These are phyloP conservation scores for Zosterops japonicus DNA, from an alignment of 2,113 vertebrate species.

Conservation along the genomic window DNA sequence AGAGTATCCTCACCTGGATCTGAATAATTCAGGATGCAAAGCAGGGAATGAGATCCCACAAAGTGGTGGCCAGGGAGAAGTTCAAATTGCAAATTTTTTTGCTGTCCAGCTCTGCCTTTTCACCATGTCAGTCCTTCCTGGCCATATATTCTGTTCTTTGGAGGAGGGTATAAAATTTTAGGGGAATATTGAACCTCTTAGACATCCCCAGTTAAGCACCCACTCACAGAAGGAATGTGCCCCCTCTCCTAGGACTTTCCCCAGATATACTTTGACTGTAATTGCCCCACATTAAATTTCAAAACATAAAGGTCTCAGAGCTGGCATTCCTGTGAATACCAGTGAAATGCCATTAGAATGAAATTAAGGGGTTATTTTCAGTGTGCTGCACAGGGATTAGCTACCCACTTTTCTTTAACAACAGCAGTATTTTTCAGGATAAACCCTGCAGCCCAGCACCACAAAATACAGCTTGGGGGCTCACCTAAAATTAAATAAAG, in stretches of 20 bases:
- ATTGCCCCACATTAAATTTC: neutral
- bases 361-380: conserved; percentile 33
- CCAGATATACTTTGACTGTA: neutral
- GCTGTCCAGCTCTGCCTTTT: neutral
- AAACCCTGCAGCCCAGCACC: neutral
- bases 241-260: neutral
- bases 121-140: neutral
- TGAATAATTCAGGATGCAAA: neutral
- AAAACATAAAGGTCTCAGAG: neutral
- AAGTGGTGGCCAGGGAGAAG: neutral
- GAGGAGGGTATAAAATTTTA: neutral
- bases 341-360: neutral
- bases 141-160: neutral
- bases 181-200: neutral
- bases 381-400: neutral
- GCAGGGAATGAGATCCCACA: neutral
- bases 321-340: neutral
- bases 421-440: conserved; percentile 20
- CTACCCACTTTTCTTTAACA: neutral
- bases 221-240: neutral
- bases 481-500: conserved; percentile 13
- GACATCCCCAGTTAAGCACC: neutral
- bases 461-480: neutral
- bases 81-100: neutral
- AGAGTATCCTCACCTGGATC: neutral